Evolutionary conservation across 2,113 vertebrate genomes (phyloP), one percentile per base, ranked within the genome.

Genomic region (Ovibos moschatus): DNA sequence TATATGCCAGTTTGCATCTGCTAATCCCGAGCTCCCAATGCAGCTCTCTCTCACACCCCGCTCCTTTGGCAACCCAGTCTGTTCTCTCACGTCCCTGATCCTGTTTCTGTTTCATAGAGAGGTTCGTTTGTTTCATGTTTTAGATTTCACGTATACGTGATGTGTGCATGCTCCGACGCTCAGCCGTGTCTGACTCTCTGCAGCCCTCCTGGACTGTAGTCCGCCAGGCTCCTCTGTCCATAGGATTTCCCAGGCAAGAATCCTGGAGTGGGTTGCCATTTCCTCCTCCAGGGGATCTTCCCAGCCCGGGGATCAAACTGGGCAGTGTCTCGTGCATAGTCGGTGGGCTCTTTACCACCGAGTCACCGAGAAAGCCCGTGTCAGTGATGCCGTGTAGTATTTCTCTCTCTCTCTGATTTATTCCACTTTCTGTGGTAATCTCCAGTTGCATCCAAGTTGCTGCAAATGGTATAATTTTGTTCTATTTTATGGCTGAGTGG

Each of bases 31-130:
- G 30, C 47, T 33, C 47, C 78, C 78, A 21, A 3, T 12, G 28
- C 47, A 12, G 2, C 28, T 3, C 16, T 21, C 28, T 11, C 16
- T 17, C 45, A 33, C 45, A 7, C 45, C 28, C 16, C 0, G 9
- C 45, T 47, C 45, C 27, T 5, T 50, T 17, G 27, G 45, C 45
- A 50, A 11, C 76, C 1, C 76, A 30, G 28, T 50, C 78, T 33
- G 16, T 50, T 19, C 78, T 21, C 45, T 81, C 19, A 21, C 3
- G 28, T 33, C 16, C 78, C 47, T 33, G 78, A 81, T 13, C 33
- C 78, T 81, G 28, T 12, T 81, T 79, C 15, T 81, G 9, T 33
- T 33, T 33, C 45, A 11, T 33, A 81, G 78, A 51, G 11, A 51
- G 78, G 16, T 33, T 51, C 47, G 3, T 50, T 33, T 33, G 78